Conservation (phyloP, 2,797 vertebrate species). For the Simalia tracyae region DNA sequence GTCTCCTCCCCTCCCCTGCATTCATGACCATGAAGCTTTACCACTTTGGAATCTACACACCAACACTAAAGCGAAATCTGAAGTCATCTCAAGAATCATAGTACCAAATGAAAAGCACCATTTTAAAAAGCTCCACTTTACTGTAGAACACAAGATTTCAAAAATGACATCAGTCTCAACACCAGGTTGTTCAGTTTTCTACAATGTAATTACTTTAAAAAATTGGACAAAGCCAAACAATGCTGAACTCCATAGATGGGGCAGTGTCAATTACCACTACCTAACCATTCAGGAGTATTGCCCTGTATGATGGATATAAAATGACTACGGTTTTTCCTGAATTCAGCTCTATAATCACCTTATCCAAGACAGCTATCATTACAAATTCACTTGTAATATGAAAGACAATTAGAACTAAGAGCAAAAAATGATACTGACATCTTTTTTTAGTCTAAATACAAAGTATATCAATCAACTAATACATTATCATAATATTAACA, state of each 20-base stretch:
- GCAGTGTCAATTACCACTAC: background rate
- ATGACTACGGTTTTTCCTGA: constrained; percentile 55
- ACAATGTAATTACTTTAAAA: constrained; percentile 29
- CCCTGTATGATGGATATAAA: constrained; percentile 35
- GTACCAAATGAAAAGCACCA: constrained; percentile 55
- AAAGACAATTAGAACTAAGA: constrained; percentile 49
- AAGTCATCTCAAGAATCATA: constrained; percentile 27
- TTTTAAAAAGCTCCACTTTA: constrained; percentile 38
- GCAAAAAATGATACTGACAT: constrained; percentile 58
- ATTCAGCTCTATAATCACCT: constrained; percentile 38
- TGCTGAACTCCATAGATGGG: background rate
- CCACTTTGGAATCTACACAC: constrained; percentile 51
- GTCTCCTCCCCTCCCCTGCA: constrained; percentile 24
- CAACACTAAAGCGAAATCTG: constrained; percentile 44
- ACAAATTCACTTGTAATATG: constrained; percentile 49
- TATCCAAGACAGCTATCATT: constrained; percentile 54
- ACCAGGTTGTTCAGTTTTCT: background rate
- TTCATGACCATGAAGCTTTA: constrained; percentile 42
- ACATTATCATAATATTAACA: constrained; percentile 85
- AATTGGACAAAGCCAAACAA: constrained; percentile 38
- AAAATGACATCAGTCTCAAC: constrained; percentile 35
- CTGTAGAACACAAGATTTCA: constrained; percentile 36
- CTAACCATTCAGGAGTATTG: constrained; percentile 37
- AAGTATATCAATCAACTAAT: constrained; percentile 82
- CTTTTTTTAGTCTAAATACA: constrained; percentile 73